Evolutionary conservation across 1,140 invertebrate species (phyloP), one percentile per base, ranked within the genome.

Genomic region (Yoshiicerus persimilis): DNA sequence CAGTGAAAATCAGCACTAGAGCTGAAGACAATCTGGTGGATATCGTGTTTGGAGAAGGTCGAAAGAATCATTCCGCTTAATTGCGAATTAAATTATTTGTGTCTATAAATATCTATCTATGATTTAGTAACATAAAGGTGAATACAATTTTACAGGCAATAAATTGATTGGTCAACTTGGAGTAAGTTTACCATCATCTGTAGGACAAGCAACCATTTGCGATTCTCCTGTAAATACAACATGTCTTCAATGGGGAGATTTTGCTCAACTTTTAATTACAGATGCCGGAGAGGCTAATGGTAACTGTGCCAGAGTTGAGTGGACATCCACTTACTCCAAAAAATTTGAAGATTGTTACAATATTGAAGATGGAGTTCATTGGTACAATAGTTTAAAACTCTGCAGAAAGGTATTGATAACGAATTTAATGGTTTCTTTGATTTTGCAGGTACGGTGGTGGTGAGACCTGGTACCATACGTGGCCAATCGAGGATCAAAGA

Each of bases 401-500:
- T n/a, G 27, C 4, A 9, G 3, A 36, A 23, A 16, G 9, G 23
- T 41, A 1, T 84, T 4, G 11, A 47, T 0, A 1, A 47, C 8
- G 4, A n/a, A 84, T 84, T 6, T 11, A 23, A 27, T 13, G 11
- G 4, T 30, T 5, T 84, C 10, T 85, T 85, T 13, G 6, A 56
- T 27, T 47, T 85, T 9, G 8, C 23, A 86, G 85, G 85, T 89
- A 89, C 36, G 88, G 88, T 11, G 85, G 85, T 6, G 85, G 85
- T 36, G 85, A 70, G 16, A 70, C 66, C 2, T 70, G 66, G 66
- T 70, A 16, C 41, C 66, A 70, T 16, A 70, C 66, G 16, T 93
- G 93, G 93, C 93, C 93, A 1, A 90, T 94, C 11, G 89, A 92
- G 66, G 90, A 88, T 13, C 88, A 92, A 11, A 89, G 90, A 2